A percentile compares a stretch with the other conserved stretches of the same genome.
These are phyloP conservation scores for Oreochromis grahami DNA, from an alignment of 2,797 vertebrate genomes.

Conservation along the genomic window DNA sequence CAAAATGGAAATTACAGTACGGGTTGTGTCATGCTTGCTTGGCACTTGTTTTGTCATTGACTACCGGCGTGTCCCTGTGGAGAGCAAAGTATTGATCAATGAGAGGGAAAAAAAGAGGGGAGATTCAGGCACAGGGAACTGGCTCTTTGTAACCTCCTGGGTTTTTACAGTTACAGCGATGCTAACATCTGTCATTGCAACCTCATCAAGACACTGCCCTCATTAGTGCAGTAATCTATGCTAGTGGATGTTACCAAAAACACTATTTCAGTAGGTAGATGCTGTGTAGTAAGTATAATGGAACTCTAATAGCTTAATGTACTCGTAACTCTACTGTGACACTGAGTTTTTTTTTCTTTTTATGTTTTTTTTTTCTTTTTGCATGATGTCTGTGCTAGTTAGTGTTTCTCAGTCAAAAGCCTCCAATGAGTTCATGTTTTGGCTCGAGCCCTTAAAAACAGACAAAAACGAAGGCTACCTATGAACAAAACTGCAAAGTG, in stretches of 20 bases:
- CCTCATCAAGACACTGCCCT: neutral
- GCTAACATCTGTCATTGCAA: neutral
- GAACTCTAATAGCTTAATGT: neutral
- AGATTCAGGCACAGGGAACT: constrained; percentile 51
- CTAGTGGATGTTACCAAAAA: constrained; percentile 1
- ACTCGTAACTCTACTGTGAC: neutral
- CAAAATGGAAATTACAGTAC: constrained; percentile 81
- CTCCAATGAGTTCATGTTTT: constrained; percentile 35
- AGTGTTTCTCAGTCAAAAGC: constrained; percentile 12
- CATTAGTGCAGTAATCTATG: neutral
- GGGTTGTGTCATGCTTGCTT: constrained; percentile 74
- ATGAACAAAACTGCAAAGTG: constrained; percentile 64
- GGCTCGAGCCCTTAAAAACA: constrained; percentile 55
- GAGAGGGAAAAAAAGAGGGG: constrained; percentile 32
- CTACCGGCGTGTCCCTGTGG: constrained; percentile 59
- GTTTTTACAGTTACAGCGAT: constrained; percentile 40
- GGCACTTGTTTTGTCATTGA: constrained; percentile 79
- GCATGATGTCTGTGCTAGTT: constrained; percentile 5
- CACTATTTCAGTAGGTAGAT: neutral
- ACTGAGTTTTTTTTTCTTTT: neutral
- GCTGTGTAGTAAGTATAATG: neutral
- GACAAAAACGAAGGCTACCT: constrained; percentile 27
- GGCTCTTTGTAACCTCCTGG: constrained; percentile 27
- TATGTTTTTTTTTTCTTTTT: neutral
- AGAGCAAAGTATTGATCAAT: constrained; percentile 69